A percentile compares a stretch with the other conserved stretches of the same genome.
phyloP scores from a whole-genome alignment of 1,140 invertebrate species.

The Drosophila aff. region DNA sequence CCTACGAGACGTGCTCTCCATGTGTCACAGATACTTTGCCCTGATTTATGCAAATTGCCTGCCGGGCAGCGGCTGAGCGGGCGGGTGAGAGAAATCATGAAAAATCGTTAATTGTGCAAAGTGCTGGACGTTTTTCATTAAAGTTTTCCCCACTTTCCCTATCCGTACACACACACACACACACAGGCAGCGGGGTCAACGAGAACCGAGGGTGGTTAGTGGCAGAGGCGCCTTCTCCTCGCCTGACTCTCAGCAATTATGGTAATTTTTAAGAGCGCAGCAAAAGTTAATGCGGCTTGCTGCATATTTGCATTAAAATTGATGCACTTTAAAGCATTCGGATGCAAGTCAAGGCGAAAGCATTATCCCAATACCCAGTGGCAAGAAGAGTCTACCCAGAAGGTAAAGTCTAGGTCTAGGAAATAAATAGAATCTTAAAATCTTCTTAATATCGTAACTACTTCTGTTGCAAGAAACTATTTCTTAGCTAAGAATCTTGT shows the following conservation, averaged over 20 bases:
- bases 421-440: not conserved
- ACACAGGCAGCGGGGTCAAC: conserved; percentile 15
- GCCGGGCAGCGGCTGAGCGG: conserved; percentile 34
- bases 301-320: conserved; percentile 79
- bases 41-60: conserved; percentile 81
- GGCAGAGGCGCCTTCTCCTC: conserved; percentile 15
- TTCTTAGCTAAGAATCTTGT: not conserved
- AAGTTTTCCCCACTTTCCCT: conserved; percentile 33
- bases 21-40: conserved; percentile 81
- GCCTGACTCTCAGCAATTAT: conserved; percentile 73
- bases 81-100: conserved; percentile 63
- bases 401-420: not conserved
- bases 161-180: conserved; percentile 24
- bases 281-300: conserved; percentile 77
- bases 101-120: conserved; percentile 82
- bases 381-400: not conserved
- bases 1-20: conserved; percentile 49
- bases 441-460: too few relatives aligned
- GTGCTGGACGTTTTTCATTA: conserved; percentile 74
- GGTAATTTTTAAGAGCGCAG: conserved; percentile 70
- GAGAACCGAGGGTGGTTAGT: not conserved
- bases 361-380: conserved; percentile 28
- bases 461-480: too few relatives aligned
- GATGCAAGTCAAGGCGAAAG: conserved; percentile 27
- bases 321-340: conserved; percentile 74